Conservation (phyloP, 2,113 vertebrate species). For the Aythya baeri region DNA sequence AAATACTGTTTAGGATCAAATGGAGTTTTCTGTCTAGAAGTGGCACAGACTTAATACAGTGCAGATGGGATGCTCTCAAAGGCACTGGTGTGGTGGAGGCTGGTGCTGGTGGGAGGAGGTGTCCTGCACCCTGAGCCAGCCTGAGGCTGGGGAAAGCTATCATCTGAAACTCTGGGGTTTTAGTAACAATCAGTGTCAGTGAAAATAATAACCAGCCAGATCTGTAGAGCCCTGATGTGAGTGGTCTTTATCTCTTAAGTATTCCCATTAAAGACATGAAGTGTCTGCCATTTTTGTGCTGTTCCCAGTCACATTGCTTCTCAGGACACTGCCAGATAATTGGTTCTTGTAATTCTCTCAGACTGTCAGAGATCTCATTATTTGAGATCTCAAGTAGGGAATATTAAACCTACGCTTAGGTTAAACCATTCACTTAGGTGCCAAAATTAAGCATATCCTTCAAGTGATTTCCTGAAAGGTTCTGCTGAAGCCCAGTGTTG, state of each 20-base stretch:
- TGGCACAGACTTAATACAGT: not conserved
- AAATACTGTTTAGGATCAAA: accelerated
- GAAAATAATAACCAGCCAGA: not conserved
- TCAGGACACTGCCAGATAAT: not conserved
- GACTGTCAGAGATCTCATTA: not conserved
- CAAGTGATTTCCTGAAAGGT: not conserved
- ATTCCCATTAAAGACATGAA: not conserved
- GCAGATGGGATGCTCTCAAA: accelerated
- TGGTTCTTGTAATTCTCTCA: not conserved
- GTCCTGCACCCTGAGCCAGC: not conserved
- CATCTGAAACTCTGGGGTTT: not conserved
- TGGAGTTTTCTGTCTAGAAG: accelerated
- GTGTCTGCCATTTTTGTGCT: not conserved
- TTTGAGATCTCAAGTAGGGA: not conserved
- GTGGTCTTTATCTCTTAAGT: not conserved
- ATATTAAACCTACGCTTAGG: not conserved
- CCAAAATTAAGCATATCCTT: not conserved
- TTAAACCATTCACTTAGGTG: not conserved
- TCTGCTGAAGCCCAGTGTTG: not conserved
- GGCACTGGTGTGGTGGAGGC: accelerated
- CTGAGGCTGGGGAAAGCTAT: not conserved
- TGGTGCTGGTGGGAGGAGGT: not conserved
- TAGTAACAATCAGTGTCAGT: too few species aligned
- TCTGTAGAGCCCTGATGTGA: not conserved
- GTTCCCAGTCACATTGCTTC: not conserved